A percentile compares a stretch with the other conserved stretches of the same genome.
These are phyloP conservation scores for Eupithecia insigniata DNA, from an alignment of 2,888 invertebrate species.

Conservation along the genomic window DNA sequence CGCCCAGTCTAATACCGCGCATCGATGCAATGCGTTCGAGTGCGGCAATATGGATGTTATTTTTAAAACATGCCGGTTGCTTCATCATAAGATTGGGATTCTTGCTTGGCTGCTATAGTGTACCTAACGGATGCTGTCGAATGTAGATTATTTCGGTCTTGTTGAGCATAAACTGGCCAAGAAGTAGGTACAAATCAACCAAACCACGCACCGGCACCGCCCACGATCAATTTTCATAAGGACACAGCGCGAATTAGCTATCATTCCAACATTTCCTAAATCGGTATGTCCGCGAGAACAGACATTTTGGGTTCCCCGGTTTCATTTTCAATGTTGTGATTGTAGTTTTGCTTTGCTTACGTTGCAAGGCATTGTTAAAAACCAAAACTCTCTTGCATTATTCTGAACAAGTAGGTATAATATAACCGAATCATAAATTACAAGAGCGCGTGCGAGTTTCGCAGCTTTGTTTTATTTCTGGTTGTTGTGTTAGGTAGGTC, in stretches of 20 bases:
- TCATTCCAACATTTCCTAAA: slow-evolving; percentile 18
- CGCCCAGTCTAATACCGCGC: slow-evolving; percentile 22
- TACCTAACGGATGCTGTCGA: slow-evolving; percentile 75
- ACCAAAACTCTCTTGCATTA: slow-evolving; percentile 6
- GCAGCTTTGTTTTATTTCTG: slow-evolving; percentile 54
- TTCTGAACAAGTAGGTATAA: slow-evolving; percentile 11
- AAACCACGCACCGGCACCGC: slow-evolving; percentile 53
- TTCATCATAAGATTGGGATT: slow-evolving; percentile 50
- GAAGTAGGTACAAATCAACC: slow-evolving; percentile 43
- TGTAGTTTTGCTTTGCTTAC: not conserved
- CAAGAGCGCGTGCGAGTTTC: slow-evolving; percentile 51
- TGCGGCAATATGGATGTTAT: slow-evolving; percentile 32
- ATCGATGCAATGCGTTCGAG: slow-evolving; percentile 24
- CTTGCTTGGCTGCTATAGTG: slow-evolving; percentile 53
- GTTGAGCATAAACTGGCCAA: slow-evolving; percentile 73
- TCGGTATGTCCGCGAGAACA: slow-evolving; percentile 25
- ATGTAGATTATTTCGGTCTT: slow-evolving; percentile 80
- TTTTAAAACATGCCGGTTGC: slow-evolving; percentile 38
- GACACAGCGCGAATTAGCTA: slow-evolving; percentile 59
- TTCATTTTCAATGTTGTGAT: slow-evolving; percentile 1
- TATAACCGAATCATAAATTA: slow-evolving; percentile 20
- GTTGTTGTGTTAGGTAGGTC: slow-evolving; percentile 59
- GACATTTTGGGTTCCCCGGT: slow-evolving; percentile 6
- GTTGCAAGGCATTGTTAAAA: slow-evolving; percentile 4
- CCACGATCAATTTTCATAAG: slow-evolving; percentile 64